phyloP scores from a whole-genome alignment of 2,888 invertebrate genomes.

The Drosophila koepferae region DNA sequence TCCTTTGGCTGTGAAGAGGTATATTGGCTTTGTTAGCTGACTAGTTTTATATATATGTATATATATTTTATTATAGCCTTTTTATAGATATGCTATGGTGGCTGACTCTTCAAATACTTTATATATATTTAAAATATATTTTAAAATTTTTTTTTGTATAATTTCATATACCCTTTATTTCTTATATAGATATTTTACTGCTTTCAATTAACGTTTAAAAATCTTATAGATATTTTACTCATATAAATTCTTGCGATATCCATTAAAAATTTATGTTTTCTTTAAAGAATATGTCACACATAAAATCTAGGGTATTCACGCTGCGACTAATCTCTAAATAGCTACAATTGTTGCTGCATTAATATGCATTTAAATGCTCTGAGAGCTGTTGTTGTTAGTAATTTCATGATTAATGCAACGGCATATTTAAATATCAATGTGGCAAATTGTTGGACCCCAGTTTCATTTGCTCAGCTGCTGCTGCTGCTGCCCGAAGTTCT shows the following conservation, averaged over 20 bases:
- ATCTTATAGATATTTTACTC: background rate
- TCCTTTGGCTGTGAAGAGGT: background rate
- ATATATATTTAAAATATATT: background rate
- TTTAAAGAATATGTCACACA: background rate
- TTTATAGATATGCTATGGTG: too few species aligned
- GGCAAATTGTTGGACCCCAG: conserved; percentile 34
- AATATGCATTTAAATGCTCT: conserved; percentile 58
- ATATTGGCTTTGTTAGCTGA: background rate
- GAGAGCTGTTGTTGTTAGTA: conserved; percentile 20
- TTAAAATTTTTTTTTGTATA: background rate
- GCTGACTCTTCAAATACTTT: background rate
- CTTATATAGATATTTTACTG: background rate
- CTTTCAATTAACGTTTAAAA: background rate
- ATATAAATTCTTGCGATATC: background rate
- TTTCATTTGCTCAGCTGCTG: conserved; percentile 11
- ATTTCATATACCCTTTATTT: too few species aligned
- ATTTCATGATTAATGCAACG: conserved; percentile 65
- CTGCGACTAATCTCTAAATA: background rate
- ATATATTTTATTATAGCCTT: too few species aligned
- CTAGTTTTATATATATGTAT: too few species aligned
- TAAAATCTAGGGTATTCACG: conserved; percentile 8
- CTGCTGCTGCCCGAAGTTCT: conserved; percentile 17
- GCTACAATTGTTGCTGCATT: conserved; percentile 4
- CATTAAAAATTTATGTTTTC: background rate
- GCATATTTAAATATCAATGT: conserved; percentile 63